Percentiles rank a stretch among this genome's conserved stretches.
phyloP scores from a whole-genome alignment of 2,888 invertebrate species.

The Mesochorus sp. region DNA sequence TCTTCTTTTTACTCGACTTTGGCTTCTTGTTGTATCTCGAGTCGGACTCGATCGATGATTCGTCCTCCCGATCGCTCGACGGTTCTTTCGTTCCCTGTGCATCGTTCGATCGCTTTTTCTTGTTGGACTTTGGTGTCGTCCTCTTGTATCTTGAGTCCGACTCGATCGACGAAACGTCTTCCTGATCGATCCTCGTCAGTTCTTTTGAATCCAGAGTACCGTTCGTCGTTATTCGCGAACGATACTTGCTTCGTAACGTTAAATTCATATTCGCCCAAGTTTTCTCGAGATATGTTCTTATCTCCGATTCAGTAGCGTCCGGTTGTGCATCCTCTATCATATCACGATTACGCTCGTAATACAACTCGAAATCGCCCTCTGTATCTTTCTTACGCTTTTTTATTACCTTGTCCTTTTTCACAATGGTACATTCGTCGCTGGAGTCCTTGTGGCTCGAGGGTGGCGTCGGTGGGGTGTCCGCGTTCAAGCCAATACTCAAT shows the following conservation, averaged over 20 bases:
- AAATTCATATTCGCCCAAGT: conserved; percentile 82
- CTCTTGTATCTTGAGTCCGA: conserved; percentile 70
- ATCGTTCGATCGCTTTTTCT: conserved; percentile 31
- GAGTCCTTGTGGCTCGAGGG: conserved; percentile 74
- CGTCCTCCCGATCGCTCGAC: conserved; percentile 65
- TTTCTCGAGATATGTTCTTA: conserved; percentile 82
- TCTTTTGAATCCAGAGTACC: conserved; percentile 7
- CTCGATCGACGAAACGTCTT: conserved; percentile 62
- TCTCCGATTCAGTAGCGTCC: conserved; percentile 81
- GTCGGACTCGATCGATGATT: conserved; percentile 61
- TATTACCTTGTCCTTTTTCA: conserved; percentile 64
- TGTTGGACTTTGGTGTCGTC: conserved; percentile 56
- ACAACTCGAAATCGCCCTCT: conserved; percentile 82
- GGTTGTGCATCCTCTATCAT: conserved; percentile 83
- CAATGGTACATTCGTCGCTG: conserved; percentile 69
- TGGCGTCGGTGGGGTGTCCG: conserved; percentile 74
- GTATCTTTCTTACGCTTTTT: conserved; percentile 63
- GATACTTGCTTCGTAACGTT: conserved; percentile 70
- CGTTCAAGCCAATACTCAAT: conserved; percentile 65
- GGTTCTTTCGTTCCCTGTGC: conserved; percentile 18
- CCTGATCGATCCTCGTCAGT: conserved; percentile 60
- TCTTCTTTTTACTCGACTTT: conserved; percentile 62
- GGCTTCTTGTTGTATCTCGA: conserved; percentile 66
- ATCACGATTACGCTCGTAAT: conserved; percentile 83
- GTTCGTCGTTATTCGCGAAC: conserved; percentile 31